Evolutionary conservation across 2,797 vertebrate species (phyloP), one percentile per base, ranked within the genome.

Genomic region (Euphonia xanthogaster): DNA sequence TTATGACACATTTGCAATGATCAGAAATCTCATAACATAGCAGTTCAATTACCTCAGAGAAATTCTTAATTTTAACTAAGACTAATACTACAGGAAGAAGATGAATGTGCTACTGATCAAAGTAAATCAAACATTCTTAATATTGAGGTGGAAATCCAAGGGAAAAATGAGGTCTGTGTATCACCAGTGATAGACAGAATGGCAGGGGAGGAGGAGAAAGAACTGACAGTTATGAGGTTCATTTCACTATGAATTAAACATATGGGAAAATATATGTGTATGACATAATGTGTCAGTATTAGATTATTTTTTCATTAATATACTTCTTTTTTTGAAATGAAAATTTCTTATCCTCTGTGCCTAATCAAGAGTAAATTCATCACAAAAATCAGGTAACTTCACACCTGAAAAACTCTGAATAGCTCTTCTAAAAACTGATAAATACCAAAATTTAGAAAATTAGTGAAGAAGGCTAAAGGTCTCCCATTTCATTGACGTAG

Each of bases 171-270:
- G 21, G 5, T n/a, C 40, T 75, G 5, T 58, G 7, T 82, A 44
- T 14, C 21, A 72, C 11, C 12, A 68, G 13, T 51, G 33, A 60
- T 3, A 71, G 25, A 61, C 2, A 78, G 48, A 82, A 24, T 17
- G 21, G 7, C 9, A 7, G 9, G 2, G 2, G 2, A 33, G 12
- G 5, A 45, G 12, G n/a, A 63, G 4, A 45, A 57, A 54, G 6
- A 81, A 35, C 6, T 58, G 27, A 18, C 2, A 77, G 13, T 42
- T 55, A 51, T 31, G 13, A 70, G 3, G 8, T 75, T 79, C 12
- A 71, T 81, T 85, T 60, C 7, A 63, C 45, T 63, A n/a, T 39
- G 9, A 70, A 47, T 71, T 58, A 47, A 7, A 77, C 3, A 7
- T 31, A 45, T 27, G 6, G 37, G 1, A 6, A 83, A 88, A 72